Evolutionary conservation across 2,797 vertebrate genomes (phyloP), one percentile per base, ranked within the genome.

Genomic region (Meriones psammophilus): DNA sequence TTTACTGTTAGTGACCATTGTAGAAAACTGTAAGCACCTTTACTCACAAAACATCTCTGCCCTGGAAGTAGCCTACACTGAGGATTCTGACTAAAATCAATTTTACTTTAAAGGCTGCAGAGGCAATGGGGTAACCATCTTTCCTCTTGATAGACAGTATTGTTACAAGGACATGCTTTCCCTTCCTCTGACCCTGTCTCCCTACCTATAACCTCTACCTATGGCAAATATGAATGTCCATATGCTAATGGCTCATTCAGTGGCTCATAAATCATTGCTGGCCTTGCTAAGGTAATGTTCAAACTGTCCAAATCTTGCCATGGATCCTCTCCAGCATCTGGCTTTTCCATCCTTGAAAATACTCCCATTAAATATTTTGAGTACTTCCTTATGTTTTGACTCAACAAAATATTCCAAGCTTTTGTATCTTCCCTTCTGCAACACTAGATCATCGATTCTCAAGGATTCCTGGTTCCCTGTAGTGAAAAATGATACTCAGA

Each of bases 401-500:
- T 74, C 77, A 74, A 83, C 22, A 81, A 86, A 78, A 89, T 1
- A 3, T n/a, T 26, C 46, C 64, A 69, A 50, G 68, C 36, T 80
- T 94, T 62, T 69, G 26, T 46, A 68, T 50, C 73, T 33, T 92
- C 60, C 62, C 56, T 83, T 87, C n/a, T 50, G 22, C 20, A 84
- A 93, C 22, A 84, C 50, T 8, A 2, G 9, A 58, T 64, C 58
- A 46, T 54, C 15, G 20, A 60, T 64, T 71, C 92, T 94, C 86
- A 91, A 86, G 89, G n/a, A 69, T 60, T 83, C 87, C 50, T 14
- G 30, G 78, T 66, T 94, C 81, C 78, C 77, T 92, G 62, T 73
- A 77, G 68, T 86, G 42, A 78, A 54, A 95, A 88, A 71, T 12
- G 17, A 36, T 83, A 77, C 39, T 88, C 71, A 15, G 22, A 97